Evolutionary conservation across 2,113 vertebrate species (phyloP).

Genomic region (human): GRCh38 chr1:210842001-210842500

Average conservation of each 20-base stretch:
- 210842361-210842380: not conserved
- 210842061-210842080: not conserved
- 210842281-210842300: not conserved
- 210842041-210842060: not conserved
- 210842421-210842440: constrained; percentile 20
- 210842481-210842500: not conserved
- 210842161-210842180: not conserved
- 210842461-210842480: not conserved
- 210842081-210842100: not conserved
- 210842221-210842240: not conserved
- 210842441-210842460: not conserved
- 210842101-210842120: not conserved
- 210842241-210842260: not conserved
- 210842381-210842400: constrained; percentile 29
- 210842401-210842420: not conserved
- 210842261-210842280: not conserved
- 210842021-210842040: not conserved
- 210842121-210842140: not conserved
- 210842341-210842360: not conserved
- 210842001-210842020: not conserved
- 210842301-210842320: not conserved
- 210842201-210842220: not conserved
- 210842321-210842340: not conserved
- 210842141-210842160: not conserved
- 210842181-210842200: not conserved